Conservation (phyloP, 2,797 vertebrate species). For the Cirrhinus molitorella region DNA sequence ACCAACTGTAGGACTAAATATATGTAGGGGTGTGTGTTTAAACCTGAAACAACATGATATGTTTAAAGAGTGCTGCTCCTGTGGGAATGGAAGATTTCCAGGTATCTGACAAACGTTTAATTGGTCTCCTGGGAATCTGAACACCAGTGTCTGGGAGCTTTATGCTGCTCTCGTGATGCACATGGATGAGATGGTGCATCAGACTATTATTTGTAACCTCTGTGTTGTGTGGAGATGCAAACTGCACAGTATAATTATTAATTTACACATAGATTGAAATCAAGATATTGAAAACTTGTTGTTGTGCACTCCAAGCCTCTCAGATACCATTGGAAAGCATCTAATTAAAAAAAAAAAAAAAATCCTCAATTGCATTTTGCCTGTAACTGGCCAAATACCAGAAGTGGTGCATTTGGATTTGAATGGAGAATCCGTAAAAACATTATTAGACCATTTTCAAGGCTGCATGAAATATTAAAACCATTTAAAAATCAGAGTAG, state of each 20-base stretch:
- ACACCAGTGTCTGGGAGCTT: slow-evolving; percentile 9
- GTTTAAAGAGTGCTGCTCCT: neutral
- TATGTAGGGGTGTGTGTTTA: neutral
- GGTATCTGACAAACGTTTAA: slow-evolving; percentile 44
- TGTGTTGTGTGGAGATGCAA: neutral
- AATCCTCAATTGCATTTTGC: no score
- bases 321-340: neutral
- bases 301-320: neutral
- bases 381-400: no score
- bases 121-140: slow-evolving; percentile 48
- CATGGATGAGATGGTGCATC: slow-evolving; percentile 14
- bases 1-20: neutral
- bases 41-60: neutral
- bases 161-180: slow-evolving; percentile 33
- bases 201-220: neutral
- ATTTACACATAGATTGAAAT: neutral
- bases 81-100: slow-evolving; percentile 43
- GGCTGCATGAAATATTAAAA: no score
- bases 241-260: neutral
- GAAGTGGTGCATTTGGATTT: no score
- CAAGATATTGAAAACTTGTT: neutral
- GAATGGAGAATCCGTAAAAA: no score
- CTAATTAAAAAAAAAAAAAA: no score
- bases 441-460: no score
- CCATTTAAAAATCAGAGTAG: no score